phyloP scores from a whole-genome alignment of 2,797 vertebrate species.

The Notolabrus celidotus region DNA sequence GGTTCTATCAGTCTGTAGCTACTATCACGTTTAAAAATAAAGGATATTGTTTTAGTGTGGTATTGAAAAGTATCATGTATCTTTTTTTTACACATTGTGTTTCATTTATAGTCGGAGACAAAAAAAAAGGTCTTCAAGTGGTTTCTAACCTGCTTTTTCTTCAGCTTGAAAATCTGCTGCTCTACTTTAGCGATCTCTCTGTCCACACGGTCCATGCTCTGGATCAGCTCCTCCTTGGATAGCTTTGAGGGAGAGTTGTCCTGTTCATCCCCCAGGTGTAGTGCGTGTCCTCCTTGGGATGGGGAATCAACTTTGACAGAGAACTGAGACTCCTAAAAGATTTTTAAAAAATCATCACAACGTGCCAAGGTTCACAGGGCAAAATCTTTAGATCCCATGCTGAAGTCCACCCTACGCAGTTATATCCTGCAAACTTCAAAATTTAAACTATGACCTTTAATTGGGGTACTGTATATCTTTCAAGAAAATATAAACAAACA shows the following conservation, averaged over 20 bases:
- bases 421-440: neutral
- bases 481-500: neutral
- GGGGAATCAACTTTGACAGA: slow-evolving; percentile 88
- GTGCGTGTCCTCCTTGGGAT: slow-evolving; percentile 85
- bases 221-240: slow-evolving; percentile 98
- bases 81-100: too few relatives aligned
- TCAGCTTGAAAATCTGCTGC: slow-evolving; percentile 98
- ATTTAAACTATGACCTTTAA: neutral
- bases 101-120: slow-evolving; percentile 18
- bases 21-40: too few relatives aligned
- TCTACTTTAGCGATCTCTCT: slow-evolving; percentile 98
- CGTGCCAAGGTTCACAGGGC: too few relatives aligned
- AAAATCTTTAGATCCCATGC: neutral
- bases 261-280: slow-evolving; percentile 92
- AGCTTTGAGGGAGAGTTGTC: slow-evolving; percentile 97
- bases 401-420: too few relatives aligned
- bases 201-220: slow-evolving; percentile 99
- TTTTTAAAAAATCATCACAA: slow-evolving; percentile 17
- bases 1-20: too few relatives aligned
- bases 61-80: too few relatives aligned
- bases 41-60: too few relatives aligned
- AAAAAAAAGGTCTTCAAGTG: neutral
- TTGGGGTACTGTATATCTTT: too few relatives aligned
- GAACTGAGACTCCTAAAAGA: slow-evolving; percentile 92
- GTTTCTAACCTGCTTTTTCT: slow-evolving; percentile 95